These are phyloP conservation scores for Chiloscyllium punctatum DNA, from an alignment of 2,797 vertebrate species.

Conservation along the genomic window DNA sequence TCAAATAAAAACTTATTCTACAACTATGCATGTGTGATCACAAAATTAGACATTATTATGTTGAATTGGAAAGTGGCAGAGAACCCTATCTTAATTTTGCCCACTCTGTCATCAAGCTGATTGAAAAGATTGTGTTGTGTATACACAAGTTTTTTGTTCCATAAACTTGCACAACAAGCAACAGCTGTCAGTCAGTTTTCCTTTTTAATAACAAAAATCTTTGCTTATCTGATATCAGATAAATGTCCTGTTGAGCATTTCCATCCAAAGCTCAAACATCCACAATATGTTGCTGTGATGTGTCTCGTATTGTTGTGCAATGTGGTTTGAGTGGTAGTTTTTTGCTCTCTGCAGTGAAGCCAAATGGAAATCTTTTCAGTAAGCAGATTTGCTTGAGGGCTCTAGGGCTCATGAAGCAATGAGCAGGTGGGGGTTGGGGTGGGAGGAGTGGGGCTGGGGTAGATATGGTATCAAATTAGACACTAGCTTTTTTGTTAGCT, in stretches of 20 bases:
- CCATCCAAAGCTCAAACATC: not conserved
- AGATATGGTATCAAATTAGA: conserved; percentile 16
- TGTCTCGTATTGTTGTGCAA: conserved; percentile 47
- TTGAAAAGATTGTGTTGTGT: not conserved
- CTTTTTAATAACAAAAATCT: not conserved
- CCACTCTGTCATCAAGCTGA: not conserved
- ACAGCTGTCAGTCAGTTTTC: not conserved
- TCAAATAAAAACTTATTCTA: not conserved
- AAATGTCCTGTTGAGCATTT: conserved; percentile 14
- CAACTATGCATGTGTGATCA: not conserved
- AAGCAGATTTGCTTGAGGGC: conserved; percentile 60
- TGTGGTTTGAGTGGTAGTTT: conserved; percentile 49
- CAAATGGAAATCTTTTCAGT: conserved; percentile 61
- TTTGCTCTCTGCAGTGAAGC: conserved; percentile 49
- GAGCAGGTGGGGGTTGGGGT: not conserved
- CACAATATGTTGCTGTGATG: conserved; percentile 1
- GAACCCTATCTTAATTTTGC: not conserved
- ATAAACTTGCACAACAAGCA: not conserved
- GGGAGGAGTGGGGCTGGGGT: not conserved
- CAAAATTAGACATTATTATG: not conserved
- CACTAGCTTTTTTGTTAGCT: conserved; percentile 28
- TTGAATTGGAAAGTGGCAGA: not conserved
- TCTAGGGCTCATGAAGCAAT: not conserved
- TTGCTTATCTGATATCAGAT: conserved; percentile 27
- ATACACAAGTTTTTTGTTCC: not conserved